These are phyloP conservation scores for Anguilla marmorata DNA, from an alignment of 2,797 vertebrate species.

Conservation along the genomic window DNA sequence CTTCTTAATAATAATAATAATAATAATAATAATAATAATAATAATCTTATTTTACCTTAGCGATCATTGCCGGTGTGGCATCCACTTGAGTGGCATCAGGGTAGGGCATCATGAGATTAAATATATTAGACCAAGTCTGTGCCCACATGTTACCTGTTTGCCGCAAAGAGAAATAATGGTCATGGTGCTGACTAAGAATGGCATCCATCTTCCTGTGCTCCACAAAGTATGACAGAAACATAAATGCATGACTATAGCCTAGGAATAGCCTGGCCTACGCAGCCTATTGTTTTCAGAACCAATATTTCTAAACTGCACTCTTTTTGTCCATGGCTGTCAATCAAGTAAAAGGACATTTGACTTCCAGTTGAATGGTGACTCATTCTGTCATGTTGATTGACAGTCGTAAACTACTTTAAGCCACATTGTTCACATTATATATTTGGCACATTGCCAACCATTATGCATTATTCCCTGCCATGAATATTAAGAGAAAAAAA, in stretches of 20 bases:
- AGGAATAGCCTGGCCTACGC: background rate
- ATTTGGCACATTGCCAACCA: no score
- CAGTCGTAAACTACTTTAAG: background rate
- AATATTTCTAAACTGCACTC: background rate
- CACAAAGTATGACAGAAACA: background rate
- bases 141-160: conserved; percentile 97
- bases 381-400: background rate
- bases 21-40: no score
- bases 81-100: conserved; percentile 86
- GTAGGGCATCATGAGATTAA: conserved; percentile 83
- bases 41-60: conserved; percentile 70
- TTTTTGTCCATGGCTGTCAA: background rate
- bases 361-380: background rate
- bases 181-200: background rate
- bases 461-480: background rate
- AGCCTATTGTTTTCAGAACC: background rate
- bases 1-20: background rate
- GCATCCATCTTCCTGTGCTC: background rate
- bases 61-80: conserved; percentile 89
- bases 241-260: background rate
- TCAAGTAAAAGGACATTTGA: no score
- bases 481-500: background rate
- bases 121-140: conserved; percentile 94
- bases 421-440: background rate
- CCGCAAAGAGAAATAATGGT: background rate